Evolutionary conservation across 2,888 invertebrate species (phyloP), one percentile per base, ranked within the genome.

Genomic region (Zaprionus bogoriensis): DNA sequence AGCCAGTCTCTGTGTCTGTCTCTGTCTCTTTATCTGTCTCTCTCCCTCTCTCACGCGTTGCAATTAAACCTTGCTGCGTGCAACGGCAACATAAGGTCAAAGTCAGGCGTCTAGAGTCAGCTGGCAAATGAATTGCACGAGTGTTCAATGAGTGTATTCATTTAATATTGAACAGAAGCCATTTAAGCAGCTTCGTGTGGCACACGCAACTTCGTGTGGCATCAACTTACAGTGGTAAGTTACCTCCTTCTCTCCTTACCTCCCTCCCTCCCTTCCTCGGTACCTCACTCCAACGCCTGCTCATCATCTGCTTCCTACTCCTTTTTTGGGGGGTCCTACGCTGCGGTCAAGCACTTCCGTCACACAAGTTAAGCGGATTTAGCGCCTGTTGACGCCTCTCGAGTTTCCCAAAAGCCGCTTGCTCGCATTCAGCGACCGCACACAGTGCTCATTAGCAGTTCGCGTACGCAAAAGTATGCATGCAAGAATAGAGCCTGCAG

Each of bases 41-140:
- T 28, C 2, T n/a, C n/a, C n/a, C n/a, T 4, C 28, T 25, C 25
- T 4, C 28, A 4, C 47, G 62, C 62, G 60, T 47, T 73, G 77
- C 89, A 89, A 89, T 89, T 89, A 88, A 89, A 85, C 84, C 78
- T 80, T 87, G 87, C 85, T 89, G 90, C 89, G 89, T 89, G 89
- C 80, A 86, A 71, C 76, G 63, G 65, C 87, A 76, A 88, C 89
- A 89, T 89, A 89, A 89, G 89, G 90, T 76, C 87, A 82, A 78
- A 88, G 72, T 67, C 73, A 20, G 77, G n/a, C n/a, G n/a, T n/a
- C n/a, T 79, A 88, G 77, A 84, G 89, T 88, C 88, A 88, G 88
- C 84, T 87, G 87, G 88, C 88, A 76, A 86, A 87, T 80, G 81
- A 88, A 87, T 87, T 83, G 87, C 74, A 60, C 44, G 51, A 54